Evolutionary conservation across 2,797 vertebrate genomes (phyloP).

Genomic region (Phataginus tricuspis): DNA sequence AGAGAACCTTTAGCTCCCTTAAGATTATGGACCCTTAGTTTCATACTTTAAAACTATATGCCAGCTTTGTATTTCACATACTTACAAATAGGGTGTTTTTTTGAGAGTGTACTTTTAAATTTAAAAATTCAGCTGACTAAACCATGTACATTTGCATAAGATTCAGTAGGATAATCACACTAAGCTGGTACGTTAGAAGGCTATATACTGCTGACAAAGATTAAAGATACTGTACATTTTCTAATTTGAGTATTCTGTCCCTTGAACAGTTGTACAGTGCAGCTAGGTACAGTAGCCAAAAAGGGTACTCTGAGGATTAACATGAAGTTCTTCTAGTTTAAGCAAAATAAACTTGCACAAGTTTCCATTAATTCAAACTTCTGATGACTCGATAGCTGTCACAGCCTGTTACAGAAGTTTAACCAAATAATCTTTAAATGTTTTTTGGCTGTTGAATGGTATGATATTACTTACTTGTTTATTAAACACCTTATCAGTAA

Average conservation of each 20-base stretch:
- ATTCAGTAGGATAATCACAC: background rate
- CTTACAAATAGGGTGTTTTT: background rate
- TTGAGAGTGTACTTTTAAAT: background rate
- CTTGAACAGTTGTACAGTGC: background rate
- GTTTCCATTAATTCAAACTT: background rate
- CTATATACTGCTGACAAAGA: background rate
- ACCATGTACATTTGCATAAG: background rate
- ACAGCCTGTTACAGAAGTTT: background rate
- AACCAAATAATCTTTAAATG: background rate
- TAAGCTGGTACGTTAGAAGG: background rate
- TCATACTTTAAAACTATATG: conserved; percentile 1
- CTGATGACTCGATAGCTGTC: background rate
- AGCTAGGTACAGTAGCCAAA: background rate
- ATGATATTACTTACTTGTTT: background rate
- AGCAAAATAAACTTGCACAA: background rate
- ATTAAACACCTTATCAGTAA: background rate
- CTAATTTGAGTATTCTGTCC: background rate
- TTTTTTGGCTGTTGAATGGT: background rate
- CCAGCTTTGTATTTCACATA: conserved; percentile 19
- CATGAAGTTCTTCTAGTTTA: background rate
- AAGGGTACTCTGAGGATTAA: background rate
- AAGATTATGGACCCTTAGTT: background rate
- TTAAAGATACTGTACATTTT: background rate
- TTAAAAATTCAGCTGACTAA: conserved; percentile 17
- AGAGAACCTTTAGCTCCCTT: background rate